These are phyloP conservation scores for Mastomys natalensis DNA, from an alignment of 2,113 vertebrate genomes.

Conservation along the genomic window DNA sequence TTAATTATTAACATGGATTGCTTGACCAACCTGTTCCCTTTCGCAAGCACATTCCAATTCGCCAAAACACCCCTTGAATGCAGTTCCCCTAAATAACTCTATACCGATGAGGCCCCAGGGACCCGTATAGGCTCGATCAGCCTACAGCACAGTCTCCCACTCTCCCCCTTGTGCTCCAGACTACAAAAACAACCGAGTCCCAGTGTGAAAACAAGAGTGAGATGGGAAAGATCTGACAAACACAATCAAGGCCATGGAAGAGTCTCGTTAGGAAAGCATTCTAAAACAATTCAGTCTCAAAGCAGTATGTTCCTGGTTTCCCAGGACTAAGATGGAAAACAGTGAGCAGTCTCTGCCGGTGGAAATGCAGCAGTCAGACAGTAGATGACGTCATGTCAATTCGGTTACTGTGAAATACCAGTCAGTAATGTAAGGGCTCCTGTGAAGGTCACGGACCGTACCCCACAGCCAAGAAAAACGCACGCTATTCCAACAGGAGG, in stretches of 20 bases:
- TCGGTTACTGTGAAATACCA: constrained; percentile 72
- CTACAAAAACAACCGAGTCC: constrained; percentile 46
- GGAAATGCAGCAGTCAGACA: constrained; percentile 69
- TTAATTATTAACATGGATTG: neutral
- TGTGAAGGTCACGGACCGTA: constrained; percentile 58
- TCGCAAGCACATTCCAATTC: neutral
- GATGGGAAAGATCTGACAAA: constrained; percentile 78
- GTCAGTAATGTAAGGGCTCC: constrained; percentile 15
- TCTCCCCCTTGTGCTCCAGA: neutral
- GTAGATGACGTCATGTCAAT: constrained; percentile 47
- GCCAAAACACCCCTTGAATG: constrained; percentile 2
- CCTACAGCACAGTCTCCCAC: neutral
- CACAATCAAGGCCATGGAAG: constrained; percentile 61
- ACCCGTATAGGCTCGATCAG: neutral
- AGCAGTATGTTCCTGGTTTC: constrained; percentile 76
- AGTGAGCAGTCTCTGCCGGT: constrained; percentile 66
- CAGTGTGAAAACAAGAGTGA: constrained; percentile 73
- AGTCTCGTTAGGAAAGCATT: constrained; percentile 80
- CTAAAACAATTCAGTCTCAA: constrained; percentile 78
- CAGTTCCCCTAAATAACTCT: neutral
- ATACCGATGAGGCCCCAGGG: neutral
- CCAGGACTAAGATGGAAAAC: constrained; percentile 78
- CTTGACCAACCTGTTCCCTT: neutral
- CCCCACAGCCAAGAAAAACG: neutral
- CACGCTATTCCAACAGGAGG: constrained; percentile 24